Evolutionary conservation across 23 tunicate genomes (phyloP).

Genomic region (Botrylloides violaceus): DNA sequence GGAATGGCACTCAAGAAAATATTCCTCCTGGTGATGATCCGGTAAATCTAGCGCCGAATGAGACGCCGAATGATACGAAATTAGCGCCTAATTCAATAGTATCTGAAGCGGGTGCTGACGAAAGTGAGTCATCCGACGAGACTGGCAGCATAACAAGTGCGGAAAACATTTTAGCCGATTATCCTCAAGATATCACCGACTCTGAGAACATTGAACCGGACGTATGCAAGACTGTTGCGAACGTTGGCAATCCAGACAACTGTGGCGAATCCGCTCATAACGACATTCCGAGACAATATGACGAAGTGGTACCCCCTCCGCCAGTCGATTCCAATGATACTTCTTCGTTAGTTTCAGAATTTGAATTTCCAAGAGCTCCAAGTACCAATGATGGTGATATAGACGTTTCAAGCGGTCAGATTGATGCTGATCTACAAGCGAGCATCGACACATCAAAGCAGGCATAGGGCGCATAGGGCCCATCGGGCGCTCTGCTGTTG

Average conservation of each 20-base stretch:
- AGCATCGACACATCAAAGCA: no score
- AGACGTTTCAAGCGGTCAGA: no score
- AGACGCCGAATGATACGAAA: not conserved
- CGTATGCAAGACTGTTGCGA: not conserved
- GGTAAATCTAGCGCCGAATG: not conserved
- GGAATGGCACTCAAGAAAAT: slow-evolving; percentile 6
- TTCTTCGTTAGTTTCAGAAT: not conserved
- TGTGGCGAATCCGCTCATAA: not conserved
- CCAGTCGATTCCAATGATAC: not conserved
- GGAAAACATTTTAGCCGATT: not conserved
- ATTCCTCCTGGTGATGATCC: not conserved
- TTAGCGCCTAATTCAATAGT: not conserved
- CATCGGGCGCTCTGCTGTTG: no score
- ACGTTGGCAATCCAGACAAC: not conserved
- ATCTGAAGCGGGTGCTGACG: not conserved
- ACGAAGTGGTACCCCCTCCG: not conserved
- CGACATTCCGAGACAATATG: not conserved
- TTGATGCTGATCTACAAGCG: no score
- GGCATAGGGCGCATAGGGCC: no score
- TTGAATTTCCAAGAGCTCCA: not conserved
- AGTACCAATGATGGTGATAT: no score
- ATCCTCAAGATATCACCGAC: not conserved
- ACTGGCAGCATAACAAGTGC: not conserved
- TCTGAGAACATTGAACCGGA: not conserved
- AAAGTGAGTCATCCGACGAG: not conserved